phyloP scores from a whole-genome alignment of 1,140 invertebrate species.

The Drosophila jambulina region DNA sequence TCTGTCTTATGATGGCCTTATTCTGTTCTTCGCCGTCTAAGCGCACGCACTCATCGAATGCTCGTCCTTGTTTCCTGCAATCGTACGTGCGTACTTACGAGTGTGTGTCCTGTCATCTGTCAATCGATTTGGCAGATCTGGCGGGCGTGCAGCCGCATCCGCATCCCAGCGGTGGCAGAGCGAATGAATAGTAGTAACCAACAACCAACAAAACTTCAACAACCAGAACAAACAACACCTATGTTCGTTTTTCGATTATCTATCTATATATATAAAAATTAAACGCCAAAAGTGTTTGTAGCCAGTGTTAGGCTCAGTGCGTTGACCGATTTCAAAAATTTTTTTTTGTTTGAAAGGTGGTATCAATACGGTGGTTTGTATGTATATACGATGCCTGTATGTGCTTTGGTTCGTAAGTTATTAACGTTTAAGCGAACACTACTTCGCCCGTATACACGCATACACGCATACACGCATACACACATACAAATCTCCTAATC shows the following conservation, averaged over 20 bases:
- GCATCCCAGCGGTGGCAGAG: constrained; percentile 41
- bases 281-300: too few species aligned
- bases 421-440: too few species aligned
- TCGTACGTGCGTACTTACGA: constrained; percentile 50
- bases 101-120: constrained; percentile 14
- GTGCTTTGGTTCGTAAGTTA: too few species aligned
- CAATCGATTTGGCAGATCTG: constrained; percentile 16
- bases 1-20: constrained; percentile 99
- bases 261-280: too few species aligned
- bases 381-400: too few species aligned
- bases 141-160: constrained; percentile 23
- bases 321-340: too few species aligned
- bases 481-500: too few species aligned
- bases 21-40: constrained; percentile 99
- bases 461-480: too few species aligned
- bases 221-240: constrained; percentile 73
- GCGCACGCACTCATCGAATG: constrained; percentile 56
- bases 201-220: constrained; percentile 30
- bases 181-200: constrained; percentile 41
- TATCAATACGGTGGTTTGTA: too few species aligned
- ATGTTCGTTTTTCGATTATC: constrained; percentile 82
- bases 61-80: constrained; percentile 69
- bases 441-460: too few species aligned
- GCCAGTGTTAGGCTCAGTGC: too few species aligned
- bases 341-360: too few species aligned